Conservation (phyloP, 2,888 invertebrate species). For the Acrobasis suavella region DNA sequence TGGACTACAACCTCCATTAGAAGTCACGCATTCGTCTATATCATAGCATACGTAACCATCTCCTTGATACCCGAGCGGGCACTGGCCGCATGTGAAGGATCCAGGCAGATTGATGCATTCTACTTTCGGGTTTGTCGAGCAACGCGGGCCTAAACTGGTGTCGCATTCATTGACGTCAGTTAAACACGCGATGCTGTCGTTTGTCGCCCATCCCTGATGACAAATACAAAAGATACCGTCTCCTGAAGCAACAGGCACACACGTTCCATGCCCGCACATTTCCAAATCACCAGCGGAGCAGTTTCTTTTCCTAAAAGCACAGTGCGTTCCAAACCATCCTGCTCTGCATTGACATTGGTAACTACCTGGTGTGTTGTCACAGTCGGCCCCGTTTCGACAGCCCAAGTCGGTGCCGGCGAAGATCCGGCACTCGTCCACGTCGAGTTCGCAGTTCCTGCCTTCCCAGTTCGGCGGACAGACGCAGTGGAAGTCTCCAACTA, state of each 20-base stretch:
- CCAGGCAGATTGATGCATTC: slow-evolving; percentile 96
- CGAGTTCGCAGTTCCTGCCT: slow-evolving; percentile 85
- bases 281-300: slow-evolving; percentile 88
- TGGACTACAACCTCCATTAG: slow-evolving; percentile 96
- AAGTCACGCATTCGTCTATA: slow-evolving; percentile 92
- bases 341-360: slow-evolving; percentile 91
- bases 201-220: slow-evolving; percentile 93
- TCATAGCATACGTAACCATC: slow-evolving; percentile 94
- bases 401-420: slow-evolving; percentile 93
- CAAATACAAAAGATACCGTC: slow-evolving; percentile 90
- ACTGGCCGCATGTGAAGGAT: slow-evolving; percentile 93
- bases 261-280: slow-evolving; percentile 95
- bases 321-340: slow-evolving; percentile 93
- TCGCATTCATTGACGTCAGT: slow-evolving; percentile 95
- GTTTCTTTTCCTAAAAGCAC: slow-evolving; percentile 87
- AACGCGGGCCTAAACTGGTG: slow-evolving; percentile 84
- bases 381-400: slow-evolving; percentile 95
- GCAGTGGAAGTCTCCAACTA: slow-evolving; percentile 87
- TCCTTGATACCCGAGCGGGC: slow-evolving; percentile 93
- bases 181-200: slow-evolving; percentile 87
- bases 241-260: slow-evolving; percentile 84
- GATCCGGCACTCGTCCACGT: slow-evolving; percentile 93
- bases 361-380: slow-evolving; percentile 89
- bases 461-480: slow-evolving; percentile 90
- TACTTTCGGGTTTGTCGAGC: slow-evolving; percentile 90